phyloP scores from a whole-genome alignment of 2,888 invertebrate genomes.

The Acleris sparsana region DNA sequence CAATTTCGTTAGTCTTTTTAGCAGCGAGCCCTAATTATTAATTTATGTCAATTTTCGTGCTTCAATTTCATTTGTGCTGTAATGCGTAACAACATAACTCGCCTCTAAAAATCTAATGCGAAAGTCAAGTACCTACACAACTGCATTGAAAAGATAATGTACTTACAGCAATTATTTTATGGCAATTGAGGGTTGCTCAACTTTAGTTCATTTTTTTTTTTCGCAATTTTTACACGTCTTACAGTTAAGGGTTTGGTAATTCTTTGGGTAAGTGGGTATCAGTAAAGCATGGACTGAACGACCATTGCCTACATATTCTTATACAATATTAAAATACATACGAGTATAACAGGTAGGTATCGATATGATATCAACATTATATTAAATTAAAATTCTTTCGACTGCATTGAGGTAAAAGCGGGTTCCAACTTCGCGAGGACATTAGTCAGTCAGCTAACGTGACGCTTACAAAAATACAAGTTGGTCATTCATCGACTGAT shows the following conservation, averaged over 20 bases:
- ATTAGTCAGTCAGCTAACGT: constrained; percentile 3
- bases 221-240: constrained; percentile 27
- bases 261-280: constrained; percentile 24
- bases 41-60: constrained; percentile 27
- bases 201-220: constrained; percentile 12
- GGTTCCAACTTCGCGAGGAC: constrained; percentile 17
- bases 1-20: constrained; percentile 25
- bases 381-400: constrained; percentile 29
- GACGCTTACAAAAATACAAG: constrained; percentile 25
- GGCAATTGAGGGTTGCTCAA: constrained; percentile 31
- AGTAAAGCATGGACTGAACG: constrained; percentile 36
- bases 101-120: constrained; percentile 33
- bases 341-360: constrained; percentile 32
- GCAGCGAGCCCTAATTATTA: constrained; percentile 35
- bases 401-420: constrained; percentile 30
- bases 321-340: constrained; percentile 31
- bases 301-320: constrained; percentile 34
- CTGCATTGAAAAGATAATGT: too few species aligned
- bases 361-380: constrained; percentile 37
- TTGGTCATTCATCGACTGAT: constrained; percentile 33
- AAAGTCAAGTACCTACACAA: constrained; percentile 30
- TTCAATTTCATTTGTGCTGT: constrained; percentile 35
- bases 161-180: constrained; percentile 10
- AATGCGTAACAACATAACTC: constrained; percentile 27
- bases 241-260: constrained; percentile 29